These are phyloP conservation scores for Zosterops hypoxanthus DNA, from an alignment of 2,113 vertebrate genomes.

Conservation along the genomic window DNA sequence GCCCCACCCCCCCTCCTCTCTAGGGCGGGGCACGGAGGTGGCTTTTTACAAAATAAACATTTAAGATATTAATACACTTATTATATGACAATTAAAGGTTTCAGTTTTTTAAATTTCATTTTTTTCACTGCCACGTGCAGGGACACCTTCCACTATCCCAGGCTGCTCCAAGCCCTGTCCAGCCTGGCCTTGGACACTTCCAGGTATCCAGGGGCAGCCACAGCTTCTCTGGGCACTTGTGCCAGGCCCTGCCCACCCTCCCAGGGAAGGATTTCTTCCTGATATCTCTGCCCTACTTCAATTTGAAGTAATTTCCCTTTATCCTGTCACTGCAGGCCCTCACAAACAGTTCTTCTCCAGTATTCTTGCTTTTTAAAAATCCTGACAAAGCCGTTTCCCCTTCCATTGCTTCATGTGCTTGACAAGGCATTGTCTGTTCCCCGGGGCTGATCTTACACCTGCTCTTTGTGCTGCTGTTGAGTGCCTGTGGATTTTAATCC, in stretches of 20 bases:
- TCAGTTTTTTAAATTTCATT: no score
- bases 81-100: no score
- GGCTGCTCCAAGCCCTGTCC: accelerated
- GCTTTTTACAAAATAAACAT: no score
- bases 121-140: neutral
- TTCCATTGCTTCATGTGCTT: neutral
- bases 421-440: neutral
- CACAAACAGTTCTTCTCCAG: neutral
- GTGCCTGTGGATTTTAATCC: constrained; percentile 4
- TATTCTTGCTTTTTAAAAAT: neutral
- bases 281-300: neutral
- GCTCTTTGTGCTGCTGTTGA: neutral
- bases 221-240: neutral
- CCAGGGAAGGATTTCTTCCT: neutral
- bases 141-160: neutral
- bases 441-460: neutral
- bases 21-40: no score
- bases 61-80: no score
- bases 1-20: no score
- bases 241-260: neutral
- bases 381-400: neutral
- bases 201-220: neutral
- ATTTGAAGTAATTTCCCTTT: neutral
- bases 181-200: accelerated
- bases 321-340: neutral